phyloP scores from a whole-genome alignment of 2,888 invertebrate species.

The Tiphia femorata region DNA sequence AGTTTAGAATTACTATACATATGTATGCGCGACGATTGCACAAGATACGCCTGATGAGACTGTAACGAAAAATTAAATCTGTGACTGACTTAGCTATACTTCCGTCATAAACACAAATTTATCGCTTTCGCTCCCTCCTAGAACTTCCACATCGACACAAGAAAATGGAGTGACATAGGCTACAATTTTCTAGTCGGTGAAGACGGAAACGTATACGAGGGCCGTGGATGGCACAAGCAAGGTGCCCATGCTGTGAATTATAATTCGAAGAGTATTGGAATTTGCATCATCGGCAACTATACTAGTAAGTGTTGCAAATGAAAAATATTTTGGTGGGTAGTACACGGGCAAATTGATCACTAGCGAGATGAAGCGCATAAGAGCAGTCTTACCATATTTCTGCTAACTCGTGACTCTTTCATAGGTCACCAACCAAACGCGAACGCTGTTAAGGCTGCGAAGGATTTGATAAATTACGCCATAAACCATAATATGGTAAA shows the following conservation, averaged over 20 bases:
- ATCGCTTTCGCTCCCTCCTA: slow-evolving; percentile 27
- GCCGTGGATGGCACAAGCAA: slow-evolving; percentile 57
- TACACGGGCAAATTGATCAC: too few species aligned
- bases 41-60: too few species aligned
- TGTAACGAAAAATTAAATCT: too few species aligned
- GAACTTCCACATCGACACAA: slow-evolving; percentile 55
- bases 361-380: background rate
- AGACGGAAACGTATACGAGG: slow-evolving; percentile 62
- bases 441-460: slow-evolving; percentile 71
- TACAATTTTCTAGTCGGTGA: slow-evolving; percentile 62
- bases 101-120: too few species aligned
- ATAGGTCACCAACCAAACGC: slow-evolving; percentile 44
- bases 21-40: too few species aligned
- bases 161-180: slow-evolving; percentile 57
- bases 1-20: background rate
- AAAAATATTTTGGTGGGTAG: too few species aligned
- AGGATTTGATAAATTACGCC: slow-evolving; percentile 75
- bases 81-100: too few species aligned
- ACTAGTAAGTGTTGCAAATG: slow-evolving; percentile 66
- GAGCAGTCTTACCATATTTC: background rate
- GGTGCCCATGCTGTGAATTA: slow-evolving; percentile 68
- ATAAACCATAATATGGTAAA: slow-evolving; percentile 74
- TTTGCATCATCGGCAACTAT: slow-evolving; percentile 81
- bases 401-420: slow-evolving; percentile 33
- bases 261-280: slow-evolving; percentile 77